phyloP scores from a whole-genome alignment of 2,888 invertebrate species.

The Ophion ellenae region DNA sequence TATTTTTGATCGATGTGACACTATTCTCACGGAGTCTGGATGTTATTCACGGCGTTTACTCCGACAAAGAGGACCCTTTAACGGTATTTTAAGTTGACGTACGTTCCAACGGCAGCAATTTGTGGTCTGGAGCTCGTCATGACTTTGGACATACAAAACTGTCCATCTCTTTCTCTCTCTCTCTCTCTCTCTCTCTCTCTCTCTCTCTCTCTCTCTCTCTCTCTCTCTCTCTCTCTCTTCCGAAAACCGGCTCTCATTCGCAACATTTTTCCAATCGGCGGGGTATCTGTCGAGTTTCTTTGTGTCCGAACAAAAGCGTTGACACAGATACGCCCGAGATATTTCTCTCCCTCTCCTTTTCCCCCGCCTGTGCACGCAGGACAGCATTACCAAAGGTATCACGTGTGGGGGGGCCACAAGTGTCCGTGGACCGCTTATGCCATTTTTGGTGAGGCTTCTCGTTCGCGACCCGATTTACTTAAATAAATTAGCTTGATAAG shows the following conservation, averaged over 20 bases:
- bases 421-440: slow-evolving; percentile 11
- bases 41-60: slow-evolving; percentile 22
- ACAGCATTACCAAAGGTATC: not conserved
- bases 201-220: slow-evolving; percentile 5
- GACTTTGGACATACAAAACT: slow-evolving; percentile 34
- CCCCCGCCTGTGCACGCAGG: not conserved
- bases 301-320: slow-evolving; percentile 50
- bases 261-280: slow-evolving; percentile 7
- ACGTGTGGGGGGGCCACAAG: slow-evolving; percentile 6
- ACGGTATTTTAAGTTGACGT: slow-evolving; percentile 36
- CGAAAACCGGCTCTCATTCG: slow-evolving; percentile 12
- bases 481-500: not conserved
- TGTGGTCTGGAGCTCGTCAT: slow-evolving; percentile 51
- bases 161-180: not conserved
- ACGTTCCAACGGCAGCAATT: slow-evolving; percentile 30
- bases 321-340: slow-evolving; percentile 33
- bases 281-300: slow-evolving; percentile 22
- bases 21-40: slow-evolving; percentile 63
- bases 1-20: slow-evolving; percentile 50
- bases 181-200: not conserved
- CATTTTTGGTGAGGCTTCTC: not conserved
- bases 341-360: not conserved
- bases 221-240: not conserved
- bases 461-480: slow-evolving; percentile 13
- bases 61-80: slow-evolving; percentile 50